Base-by-base conservation (phyloP, 2,888 invertebrate species). In the Drosophila maculinotata region DNA sequence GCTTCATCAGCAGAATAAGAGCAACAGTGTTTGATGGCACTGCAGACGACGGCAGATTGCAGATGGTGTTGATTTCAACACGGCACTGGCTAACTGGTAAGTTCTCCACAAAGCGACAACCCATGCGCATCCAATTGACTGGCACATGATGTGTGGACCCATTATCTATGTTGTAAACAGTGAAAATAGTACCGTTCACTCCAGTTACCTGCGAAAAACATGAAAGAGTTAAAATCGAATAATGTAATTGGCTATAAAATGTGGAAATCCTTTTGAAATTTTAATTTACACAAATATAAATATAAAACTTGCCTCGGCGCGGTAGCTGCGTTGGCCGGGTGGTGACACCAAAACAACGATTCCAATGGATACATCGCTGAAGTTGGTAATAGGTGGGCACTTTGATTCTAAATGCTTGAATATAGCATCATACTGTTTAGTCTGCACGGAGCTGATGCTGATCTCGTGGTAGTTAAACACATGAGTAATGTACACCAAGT, bases 131-230 rank as follows among this genome's bases (percentile, higher is more conserved):
- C 7, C 17, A 15, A 1, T 17, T 6, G 0, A 15, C 9, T 0
- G 42, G 7, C 10, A 76, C 71, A 0, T 9, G 9, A 25, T 70
- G 47, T 0, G 10, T 17, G 1, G 47, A 33, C 1, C 73, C 79
- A 0, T 56, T 67, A 20, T 87, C 82, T 9, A 87, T 52, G 39
- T 83, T 76, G 0, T 26, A n/a, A 1, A 87, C 82, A 7, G 1
- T 5, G n/a, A 47, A 78, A 1, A 4, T 3, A 9, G 23, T 47
- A 1, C 36, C 28, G 0, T 45, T 23, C 1, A 2, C 0, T 0
- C 23, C 26, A 12, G 38, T 41, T 3, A 80, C 20, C 79, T 79
- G 25, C 1, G 9, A 15, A 14, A n/a, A 17, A 12, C 3, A 1
- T 7, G 2, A 1, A 6, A 9, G 5, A 20, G 1, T 8, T n/a